Conservation (phyloP, 2,888 invertebrate genomes). For the Drosophila macrospina region DNA sequence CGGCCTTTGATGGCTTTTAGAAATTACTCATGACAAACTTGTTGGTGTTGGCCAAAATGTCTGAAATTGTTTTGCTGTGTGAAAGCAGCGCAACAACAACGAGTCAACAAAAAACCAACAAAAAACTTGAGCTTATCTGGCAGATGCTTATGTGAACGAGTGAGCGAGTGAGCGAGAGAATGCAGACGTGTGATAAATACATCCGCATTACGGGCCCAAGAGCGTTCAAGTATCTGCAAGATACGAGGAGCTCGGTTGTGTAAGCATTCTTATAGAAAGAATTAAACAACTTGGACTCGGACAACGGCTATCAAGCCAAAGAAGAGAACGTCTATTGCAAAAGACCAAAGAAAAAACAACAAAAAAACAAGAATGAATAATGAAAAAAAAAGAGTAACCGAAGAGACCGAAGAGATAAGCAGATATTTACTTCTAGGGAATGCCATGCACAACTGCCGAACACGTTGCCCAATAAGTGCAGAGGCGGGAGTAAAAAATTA, state of each 20-base stretch:
- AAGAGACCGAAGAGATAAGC: constrained; percentile 32
- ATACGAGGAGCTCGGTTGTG: constrained; percentile 52
- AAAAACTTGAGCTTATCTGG: constrained; percentile 63
- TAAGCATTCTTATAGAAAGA: constrained; percentile 59
- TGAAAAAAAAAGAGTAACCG: too few species aligned
- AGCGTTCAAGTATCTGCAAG: constrained; percentile 67
- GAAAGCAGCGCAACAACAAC: constrained; percentile 20
- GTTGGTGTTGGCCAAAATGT: constrained; percentile 35
- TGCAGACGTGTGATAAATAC: constrained; percentile 80
- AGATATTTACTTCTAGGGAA: constrained; percentile 33
- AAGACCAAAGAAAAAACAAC: constrained; percentile 17
- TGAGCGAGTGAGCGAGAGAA: constrained; percentile 29
- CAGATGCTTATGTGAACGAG: constrained; percentile 58
- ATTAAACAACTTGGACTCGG: constrained; percentile 49
- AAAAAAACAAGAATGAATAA: constrained; percentile 8
- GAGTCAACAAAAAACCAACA: constrained; percentile 7
- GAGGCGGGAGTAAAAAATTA: constrained; percentile 37
- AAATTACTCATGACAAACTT: constrained; percentile 69
- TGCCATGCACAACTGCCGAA: constrained; percentile 46
- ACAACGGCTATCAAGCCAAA: constrained; percentile 27
- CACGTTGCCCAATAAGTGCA: constrained; percentile 37
- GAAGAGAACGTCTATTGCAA: constrained; percentile 52
- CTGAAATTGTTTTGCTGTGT: constrained; percentile 62
- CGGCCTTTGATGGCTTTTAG: constrained; percentile 69
- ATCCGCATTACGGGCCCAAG: constrained; percentile 71